Conservation (phyloP, 2,888 invertebrate species). For the Chymomyza caudatula region DNA sequence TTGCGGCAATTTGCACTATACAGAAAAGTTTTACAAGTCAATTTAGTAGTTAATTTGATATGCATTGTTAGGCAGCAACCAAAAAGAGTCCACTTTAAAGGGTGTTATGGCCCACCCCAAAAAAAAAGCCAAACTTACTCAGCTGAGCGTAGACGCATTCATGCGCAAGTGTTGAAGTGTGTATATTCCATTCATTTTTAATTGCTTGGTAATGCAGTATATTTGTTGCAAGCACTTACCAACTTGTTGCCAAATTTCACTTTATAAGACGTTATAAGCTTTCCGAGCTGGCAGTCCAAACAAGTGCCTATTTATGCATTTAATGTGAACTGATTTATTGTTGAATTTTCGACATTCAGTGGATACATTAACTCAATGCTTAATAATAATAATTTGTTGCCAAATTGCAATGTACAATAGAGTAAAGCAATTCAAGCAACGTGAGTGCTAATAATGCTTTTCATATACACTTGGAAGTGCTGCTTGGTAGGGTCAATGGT, state of each 20-base stretch:
- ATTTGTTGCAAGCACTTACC: neutral
- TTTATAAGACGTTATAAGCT: neutral
- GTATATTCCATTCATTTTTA: slow-evolving; percentile 8
- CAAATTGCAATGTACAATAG: too few species aligned
- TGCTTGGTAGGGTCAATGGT: too few species aligned
- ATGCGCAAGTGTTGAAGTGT: neutral
- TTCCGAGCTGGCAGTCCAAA: slow-evolving; percentile 2
- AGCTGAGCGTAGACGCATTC: neutral
- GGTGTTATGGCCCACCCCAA: neutral
- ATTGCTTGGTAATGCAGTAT: slow-evolving; percentile 48
- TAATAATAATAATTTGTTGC: too few species aligned
- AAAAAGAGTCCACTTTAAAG: neutral
- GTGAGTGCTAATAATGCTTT: too few species aligned
- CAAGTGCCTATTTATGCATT: neutral
- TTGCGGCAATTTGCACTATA: slow-evolving; percentile 4
- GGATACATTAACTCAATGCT: too few species aligned
- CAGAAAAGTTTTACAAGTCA: slow-evolving; percentile 69
- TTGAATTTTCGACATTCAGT: too few species aligned
- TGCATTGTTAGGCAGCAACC: slow-evolving; percentile 36
- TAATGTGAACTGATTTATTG: neutral
- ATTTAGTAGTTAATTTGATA: slow-evolving; percentile 74
- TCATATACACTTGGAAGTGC: too few species aligned
- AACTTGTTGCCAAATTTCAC: neutral
- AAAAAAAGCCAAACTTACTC: too few species aligned
- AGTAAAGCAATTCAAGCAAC: too few species aligned